Evolutionary conservation across 2,797 vertebrate species (phyloP), one percentile per base, ranked within the genome.

Genomic region (Ctenochaetus hawaiiensis): DNA sequence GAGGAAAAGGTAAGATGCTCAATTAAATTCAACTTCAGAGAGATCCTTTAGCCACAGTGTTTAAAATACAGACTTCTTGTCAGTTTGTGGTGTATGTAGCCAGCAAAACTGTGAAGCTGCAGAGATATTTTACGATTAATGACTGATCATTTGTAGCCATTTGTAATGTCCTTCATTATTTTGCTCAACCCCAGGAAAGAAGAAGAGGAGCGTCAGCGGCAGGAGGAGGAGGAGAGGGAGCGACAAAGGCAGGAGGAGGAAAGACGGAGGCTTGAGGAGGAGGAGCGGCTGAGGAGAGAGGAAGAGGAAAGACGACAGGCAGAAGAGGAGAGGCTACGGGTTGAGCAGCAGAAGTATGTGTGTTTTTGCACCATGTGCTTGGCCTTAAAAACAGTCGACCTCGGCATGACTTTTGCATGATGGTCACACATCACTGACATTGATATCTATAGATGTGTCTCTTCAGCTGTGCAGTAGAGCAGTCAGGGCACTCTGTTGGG

Each of bases 341-440:
- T 99, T 83, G 98, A 99, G 53, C 98, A 99, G 76, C 98, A 99
- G 85, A 99, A 99, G 98, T 99, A 93, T 10, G 89, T 85, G 26
- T 72, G n/a, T 56, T 13, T 75, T 49, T 66, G 44, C 10, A 4
- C 17, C 14, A 13, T 49, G 20, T 47, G 6, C 11, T 37, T 56
- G 16, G 26, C 1, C 22, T 60, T 67, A 16, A 12, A 44, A 14
- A 22, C 22, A 53, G n/a, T 58, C 1, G 0, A n/a, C 51, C 53
- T 45, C 14, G 26, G 23, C 53, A 48, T 26, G 12, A 48, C 49
- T 48, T 48, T 16, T 22, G 16, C 48, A 12, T 51, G 8, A 16
- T 67, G 58, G 43, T 58, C 18, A n/a, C 20, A 16, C 11, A 72
- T 39, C 13, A 8, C 56, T 56, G 52, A 22, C 23, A 18, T 14